Evolutionary conservation across 2,888 invertebrate species (phyloP).

Genomic region (Lysandra coridon): DNA sequence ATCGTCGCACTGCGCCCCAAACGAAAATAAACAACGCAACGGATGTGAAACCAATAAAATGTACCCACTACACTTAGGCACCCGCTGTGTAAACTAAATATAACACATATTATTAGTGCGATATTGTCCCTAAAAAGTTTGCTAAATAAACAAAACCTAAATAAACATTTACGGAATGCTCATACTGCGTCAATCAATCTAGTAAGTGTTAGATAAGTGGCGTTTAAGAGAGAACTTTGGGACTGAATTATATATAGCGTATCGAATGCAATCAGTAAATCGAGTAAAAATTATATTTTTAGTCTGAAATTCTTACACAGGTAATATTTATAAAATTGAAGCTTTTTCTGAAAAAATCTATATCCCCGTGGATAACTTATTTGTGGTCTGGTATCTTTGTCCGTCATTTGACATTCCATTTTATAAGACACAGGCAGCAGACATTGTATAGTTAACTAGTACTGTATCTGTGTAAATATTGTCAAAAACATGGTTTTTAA

Average conservation of each 20-base stretch:
- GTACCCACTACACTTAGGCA: conserved; percentile 25
- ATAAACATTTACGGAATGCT: not conserved
- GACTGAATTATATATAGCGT: no score
- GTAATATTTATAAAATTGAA: no score
- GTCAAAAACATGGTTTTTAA: no score
- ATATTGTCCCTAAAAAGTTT: conserved; percentile 13
- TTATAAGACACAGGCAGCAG: no score
- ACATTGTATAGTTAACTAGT: no score
- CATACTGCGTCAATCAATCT: not conserved
- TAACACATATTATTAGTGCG: conserved; percentile 32
- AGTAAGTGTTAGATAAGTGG: not conserved
- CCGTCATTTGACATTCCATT: no score
- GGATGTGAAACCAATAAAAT: conserved; percentile 56
- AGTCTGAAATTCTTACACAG: not conserved
- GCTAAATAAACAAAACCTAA: conserved; percentile 10
- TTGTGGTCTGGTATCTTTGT: no score
- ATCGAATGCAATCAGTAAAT: no score
- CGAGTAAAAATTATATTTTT: not conserved
- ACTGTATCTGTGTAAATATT: no score
- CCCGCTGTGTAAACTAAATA: conserved; percentile 35
- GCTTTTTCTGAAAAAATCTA: no score
- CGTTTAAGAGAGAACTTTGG: not conserved
- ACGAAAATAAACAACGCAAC: conserved; percentile 53
- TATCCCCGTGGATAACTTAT: no score
- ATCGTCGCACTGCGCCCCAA: conserved; percentile 31